These are phyloP conservation scores for Enteromius afrohamiltoni DNA, from an alignment of 2,797 vertebrate species.

Conservation along the genomic window DNA sequence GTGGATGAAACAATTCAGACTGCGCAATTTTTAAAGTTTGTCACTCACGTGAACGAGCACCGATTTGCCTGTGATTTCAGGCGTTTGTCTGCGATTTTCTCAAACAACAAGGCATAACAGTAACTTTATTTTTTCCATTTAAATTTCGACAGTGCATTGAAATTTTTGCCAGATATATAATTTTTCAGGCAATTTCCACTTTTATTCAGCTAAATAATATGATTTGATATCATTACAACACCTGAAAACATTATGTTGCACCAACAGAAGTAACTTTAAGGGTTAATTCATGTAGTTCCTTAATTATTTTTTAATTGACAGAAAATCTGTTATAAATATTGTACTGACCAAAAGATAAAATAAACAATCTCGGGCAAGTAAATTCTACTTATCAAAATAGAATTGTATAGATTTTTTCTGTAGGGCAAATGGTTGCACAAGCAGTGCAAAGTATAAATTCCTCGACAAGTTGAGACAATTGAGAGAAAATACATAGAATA, in stretches of 20 bases:
- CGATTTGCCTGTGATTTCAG: no score
- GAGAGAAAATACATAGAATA: slow-evolving; percentile 29
- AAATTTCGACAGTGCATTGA: neutral
- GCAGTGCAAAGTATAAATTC: slow-evolving; percentile 1
- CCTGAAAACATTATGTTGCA: neutral
- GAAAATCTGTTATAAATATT: slow-evolving; percentile 5
- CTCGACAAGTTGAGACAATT: slow-evolving; percentile 33
- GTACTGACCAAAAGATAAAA: neutral
- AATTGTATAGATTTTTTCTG: neutral
- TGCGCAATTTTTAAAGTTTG: no score
- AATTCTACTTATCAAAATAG: neutral
- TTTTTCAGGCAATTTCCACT: neutral
- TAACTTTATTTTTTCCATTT: neutral
- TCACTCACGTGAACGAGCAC: no score
- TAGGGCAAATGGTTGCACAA: neutral
- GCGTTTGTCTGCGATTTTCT: no score
- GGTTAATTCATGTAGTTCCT: neutral
- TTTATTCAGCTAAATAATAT: neutral
- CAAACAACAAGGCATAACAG: no score
- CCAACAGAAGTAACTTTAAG: neutral
- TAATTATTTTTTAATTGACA: neutral
- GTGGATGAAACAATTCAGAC: no score
- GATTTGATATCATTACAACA: neutral
- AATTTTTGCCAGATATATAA: neutral
- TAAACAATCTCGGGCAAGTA: neutral